Evolutionary conservation across 2,888 invertebrate genomes (phyloP), one percentile per base, ranked within the genome.

Genomic region (Apotomis turbidana): DNA sequence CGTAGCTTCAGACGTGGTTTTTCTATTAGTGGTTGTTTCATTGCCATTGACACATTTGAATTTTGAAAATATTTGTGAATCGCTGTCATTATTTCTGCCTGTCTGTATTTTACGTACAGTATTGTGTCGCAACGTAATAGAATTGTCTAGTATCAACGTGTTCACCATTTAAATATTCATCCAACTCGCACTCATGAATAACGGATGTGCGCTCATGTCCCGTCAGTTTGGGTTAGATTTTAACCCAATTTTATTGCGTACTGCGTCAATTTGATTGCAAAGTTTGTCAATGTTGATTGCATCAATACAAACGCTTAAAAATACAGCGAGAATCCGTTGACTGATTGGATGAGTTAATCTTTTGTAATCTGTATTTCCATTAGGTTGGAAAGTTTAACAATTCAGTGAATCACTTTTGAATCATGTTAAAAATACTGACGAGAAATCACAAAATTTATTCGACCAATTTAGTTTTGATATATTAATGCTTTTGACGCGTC

Each of bases 211-310:
- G 44, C 60, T 67, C 61, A 59, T 64, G 59, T 15, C 64, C 52
- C 70, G 62, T 70, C 63, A 64, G 70, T 64, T 70, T 63, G 27
- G 70, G 63, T 70, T 63, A 70, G 63, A 70, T 70, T 70, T 63
- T 64, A 52, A 57, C 51, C 69, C 62, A 57, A 57, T 63, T 64
- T 64, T 70, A 59, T 64, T 57, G 63, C 57, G 36, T 38, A 57
- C 55, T 62, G 62, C 57, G 44, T 51, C 69, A 49, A 66, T 62
- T 57, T 49, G 62, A 63, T 49, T 70, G 54, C 51, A 57, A 62
- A 41, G 49, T 70, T 70, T 57, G 51, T 51, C 62, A 57, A 63
- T 55, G 49, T 66, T 66, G 64, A 66, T 66, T 66, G 61, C 36
- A 51, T 57, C 44, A 57, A 55, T 46, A 15, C 55, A 66, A 66